Percentiles rank a stretch among this genome's conserved stretches.
phyloP scores from a whole-genome alignment of 2,113 vertebrate species.

The Microcebus jonahi region DNA sequence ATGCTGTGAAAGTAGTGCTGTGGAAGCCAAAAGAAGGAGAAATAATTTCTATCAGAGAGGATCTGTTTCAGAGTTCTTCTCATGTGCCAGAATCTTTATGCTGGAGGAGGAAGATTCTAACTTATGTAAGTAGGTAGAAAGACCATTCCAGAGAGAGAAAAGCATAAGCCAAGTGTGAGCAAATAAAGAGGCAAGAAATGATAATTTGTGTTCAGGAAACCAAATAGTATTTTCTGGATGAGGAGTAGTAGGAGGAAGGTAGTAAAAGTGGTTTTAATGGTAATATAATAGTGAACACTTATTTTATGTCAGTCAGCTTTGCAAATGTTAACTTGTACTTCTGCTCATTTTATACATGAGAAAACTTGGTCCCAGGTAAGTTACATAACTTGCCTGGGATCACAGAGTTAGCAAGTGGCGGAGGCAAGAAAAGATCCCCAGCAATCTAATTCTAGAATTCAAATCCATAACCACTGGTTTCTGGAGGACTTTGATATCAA shows the following conservation, averaged over 20 bases:
- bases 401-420: not conserved
- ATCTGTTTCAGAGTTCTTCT: not conserved
- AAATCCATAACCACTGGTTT: not conserved
- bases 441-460: not conserved
- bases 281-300: not conserved
- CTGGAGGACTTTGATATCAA: not conserved
- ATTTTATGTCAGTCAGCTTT: not conserved
- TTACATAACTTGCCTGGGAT: not conserved
- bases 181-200: not conserved
- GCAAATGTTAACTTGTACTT: not conserved
- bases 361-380: not conserved
- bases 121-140: not conserved
- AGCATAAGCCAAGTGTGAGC: not conserved
- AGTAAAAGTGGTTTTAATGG: not conserved
- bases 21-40: too few species aligned
- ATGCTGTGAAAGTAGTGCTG: too few species aligned
- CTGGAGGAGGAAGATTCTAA: not conserved
- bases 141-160: not conserved
- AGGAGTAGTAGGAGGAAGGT: not conserved
- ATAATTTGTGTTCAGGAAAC: not conserved
- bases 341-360: not conserved
- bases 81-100: not conserved
- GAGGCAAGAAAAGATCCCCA: not conserved
- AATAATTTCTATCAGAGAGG: too few species aligned
- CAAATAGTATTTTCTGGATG: not conserved